These are phyloP conservation scores for Caenorhabditis virilis DNA, from an alignment of 2,888 invertebrate species.

Conservation along the genomic window DNA sequence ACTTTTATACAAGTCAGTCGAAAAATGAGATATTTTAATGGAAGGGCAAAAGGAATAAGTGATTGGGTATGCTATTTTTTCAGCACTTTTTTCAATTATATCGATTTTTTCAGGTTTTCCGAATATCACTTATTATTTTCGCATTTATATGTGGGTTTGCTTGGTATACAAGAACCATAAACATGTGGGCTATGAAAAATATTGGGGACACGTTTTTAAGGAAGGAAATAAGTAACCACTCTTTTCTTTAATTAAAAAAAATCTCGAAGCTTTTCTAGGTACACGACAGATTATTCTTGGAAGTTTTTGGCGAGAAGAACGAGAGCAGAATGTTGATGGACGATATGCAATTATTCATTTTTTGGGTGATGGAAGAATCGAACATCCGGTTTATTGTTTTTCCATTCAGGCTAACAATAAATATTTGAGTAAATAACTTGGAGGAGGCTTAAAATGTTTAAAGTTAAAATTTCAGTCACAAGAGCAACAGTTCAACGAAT, in stretches of 20 bases:
- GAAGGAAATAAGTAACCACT: slow-evolving; percentile 53
- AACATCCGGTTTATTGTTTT: slow-evolving; percentile 60
- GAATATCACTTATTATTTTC: slow-evolving; percentile 46
- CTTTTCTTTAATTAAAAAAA: neutral
- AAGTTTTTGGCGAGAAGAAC: slow-evolving; percentile 56
- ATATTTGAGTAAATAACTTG: slow-evolving; percentile 27
- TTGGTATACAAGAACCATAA: slow-evolving; percentile 62
- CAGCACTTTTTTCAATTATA: neutral
- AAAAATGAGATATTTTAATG: slow-evolving; percentile 25
- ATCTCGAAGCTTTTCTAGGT: slow-evolving; percentile 18
- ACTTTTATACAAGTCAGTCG: slow-evolving; percentile 16
- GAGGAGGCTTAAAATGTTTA: neutral
- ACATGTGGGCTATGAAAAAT: slow-evolving; percentile 67
- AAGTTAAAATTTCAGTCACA: slow-evolving; percentile 30
- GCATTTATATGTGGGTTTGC: slow-evolving; percentile 53
- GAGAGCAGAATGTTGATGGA: slow-evolving; percentile 63
- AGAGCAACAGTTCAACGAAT: slow-evolving; percentile 48
- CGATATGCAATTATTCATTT: slow-evolving; percentile 65
- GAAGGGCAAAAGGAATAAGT: slow-evolving; percentile 24
- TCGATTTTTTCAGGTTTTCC: slow-evolving; percentile 36
- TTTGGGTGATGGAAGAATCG: slow-evolving; percentile 57
- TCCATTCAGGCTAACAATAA: slow-evolving; percentile 44
- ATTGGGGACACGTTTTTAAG: slow-evolving; percentile 62
- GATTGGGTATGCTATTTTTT: slow-evolving; percentile 16
- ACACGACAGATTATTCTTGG: slow-evolving; percentile 63